phyloP scores from a whole-genome alignment of 53 echinoderm and acorn worm species.

The Luidia sarsii region DNA sequence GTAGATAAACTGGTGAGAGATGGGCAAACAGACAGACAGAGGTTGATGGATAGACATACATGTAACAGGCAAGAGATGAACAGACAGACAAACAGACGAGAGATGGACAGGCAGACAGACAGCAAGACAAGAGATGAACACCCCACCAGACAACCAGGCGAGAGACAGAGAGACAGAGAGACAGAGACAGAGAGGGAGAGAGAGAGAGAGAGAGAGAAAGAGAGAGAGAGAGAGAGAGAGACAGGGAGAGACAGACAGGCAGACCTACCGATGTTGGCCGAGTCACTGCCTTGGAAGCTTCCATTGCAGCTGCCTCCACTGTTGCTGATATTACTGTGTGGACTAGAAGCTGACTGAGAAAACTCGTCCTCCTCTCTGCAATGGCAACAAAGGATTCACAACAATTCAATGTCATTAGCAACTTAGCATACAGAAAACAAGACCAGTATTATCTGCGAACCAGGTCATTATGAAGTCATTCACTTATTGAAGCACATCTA shows the following conservation, averaged over 20 bases:
- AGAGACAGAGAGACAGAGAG: background rate
- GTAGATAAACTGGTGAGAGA: too few relatives aligned
- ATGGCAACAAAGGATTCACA: conserved; percentile 14
- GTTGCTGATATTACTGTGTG: conserved; percentile 97
- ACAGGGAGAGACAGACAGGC: background rate
- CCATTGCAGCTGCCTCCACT: conserved; percentile 98
- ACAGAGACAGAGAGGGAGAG: background rate
- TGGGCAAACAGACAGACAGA: background rate
- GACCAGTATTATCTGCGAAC: too few relatives aligned
- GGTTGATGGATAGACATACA: too few relatives aligned
- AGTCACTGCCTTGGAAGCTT: conserved; percentile 95
- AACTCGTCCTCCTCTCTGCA: conserved; percentile 92
- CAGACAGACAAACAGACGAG: too few relatives aligned
- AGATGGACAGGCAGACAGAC: too few relatives aligned
- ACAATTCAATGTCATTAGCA: background rate
- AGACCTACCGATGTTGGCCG: conserved; percentile 88
- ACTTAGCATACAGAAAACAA: too few relatives aligned
- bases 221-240: background rate
- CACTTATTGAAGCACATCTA: too few relatives aligned
- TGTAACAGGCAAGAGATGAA: too few relatives aligned
- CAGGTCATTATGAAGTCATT: too few relatives aligned
- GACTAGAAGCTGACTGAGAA: conserved; percentile 92
- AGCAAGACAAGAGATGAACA: background rate
- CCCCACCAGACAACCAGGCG: background rate
- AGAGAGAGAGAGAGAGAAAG: background rate